Evolutionary conservation across 2,888 invertebrate genomes (phyloP).

Genomic region (Phragmatobia fuliginosa): DNA sequence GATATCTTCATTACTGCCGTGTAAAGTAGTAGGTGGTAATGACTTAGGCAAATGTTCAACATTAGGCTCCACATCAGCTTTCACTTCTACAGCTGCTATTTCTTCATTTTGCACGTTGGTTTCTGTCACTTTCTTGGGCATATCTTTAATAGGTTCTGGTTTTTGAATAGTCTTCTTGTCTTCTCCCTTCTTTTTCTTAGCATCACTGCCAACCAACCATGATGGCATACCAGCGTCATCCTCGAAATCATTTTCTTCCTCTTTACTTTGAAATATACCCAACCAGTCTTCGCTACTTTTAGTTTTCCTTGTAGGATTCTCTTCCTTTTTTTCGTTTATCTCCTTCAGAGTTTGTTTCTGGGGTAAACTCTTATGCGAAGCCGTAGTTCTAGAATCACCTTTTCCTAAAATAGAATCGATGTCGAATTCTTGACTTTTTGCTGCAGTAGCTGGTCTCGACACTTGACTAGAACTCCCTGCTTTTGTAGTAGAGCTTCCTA

Average conservation of each 20-base stretch:
- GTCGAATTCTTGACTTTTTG: slow-evolving; percentile 73
- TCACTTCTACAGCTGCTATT: slow-evolving; percentile 25
- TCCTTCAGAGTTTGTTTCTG: slow-evolving; percentile 51
- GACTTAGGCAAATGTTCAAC: slow-evolving; percentile 40
- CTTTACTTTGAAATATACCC: slow-evolving; percentile 77
- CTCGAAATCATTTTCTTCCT: slow-evolving; percentile 57
- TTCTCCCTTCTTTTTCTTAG: slow-evolving; percentile 66
- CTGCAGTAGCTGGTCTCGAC: slow-evolving; percentile 58
- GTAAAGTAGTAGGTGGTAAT: slow-evolving; percentile 46
- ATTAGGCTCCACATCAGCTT: slow-evolving; percentile 31
- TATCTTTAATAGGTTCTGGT: slow-evolving; percentile 44
- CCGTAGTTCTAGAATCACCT: slow-evolving; percentile 59
- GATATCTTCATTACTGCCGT: slow-evolving; percentile 72
- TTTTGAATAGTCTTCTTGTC: slow-evolving; percentile 50
- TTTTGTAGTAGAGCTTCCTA: slow-evolving; percentile 79
- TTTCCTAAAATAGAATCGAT: slow-evolving; percentile 73
- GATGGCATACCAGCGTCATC: slow-evolving; percentile 74
- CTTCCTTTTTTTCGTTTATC: slow-evolving; percentile 60
- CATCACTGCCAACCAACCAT: slow-evolving; percentile 71
- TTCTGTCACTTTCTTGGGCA: slow-evolving; percentile 32
- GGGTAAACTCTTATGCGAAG: slow-evolving; percentile 54
- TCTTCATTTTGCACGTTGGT: slow-evolving; percentile 43
- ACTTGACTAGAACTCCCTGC: slow-evolving; percentile 51
- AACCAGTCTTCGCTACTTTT: slow-evolving; percentile 79
- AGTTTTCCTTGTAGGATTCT: slow-evolving; percentile 54